Conservation (phyloP, 2,113 vertebrate genomes). For the Acrocephalus arundinaceus region DNA sequence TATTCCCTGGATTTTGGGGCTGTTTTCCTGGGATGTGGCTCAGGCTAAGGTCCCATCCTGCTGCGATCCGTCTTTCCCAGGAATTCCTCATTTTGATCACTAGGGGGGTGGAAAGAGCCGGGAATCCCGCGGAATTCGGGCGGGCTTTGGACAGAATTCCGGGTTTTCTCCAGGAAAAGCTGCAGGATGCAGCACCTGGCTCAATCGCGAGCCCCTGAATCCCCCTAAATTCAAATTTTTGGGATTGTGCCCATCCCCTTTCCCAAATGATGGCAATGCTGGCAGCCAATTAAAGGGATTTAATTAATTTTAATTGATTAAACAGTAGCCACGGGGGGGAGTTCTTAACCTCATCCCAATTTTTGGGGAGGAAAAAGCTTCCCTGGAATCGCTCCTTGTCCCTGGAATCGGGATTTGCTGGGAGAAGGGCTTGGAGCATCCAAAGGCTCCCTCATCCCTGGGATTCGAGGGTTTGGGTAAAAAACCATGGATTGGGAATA, state of each 20-base stretch:
- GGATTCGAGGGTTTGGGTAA: background rate
- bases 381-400: background rate
- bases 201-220: accelerated
- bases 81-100: background rate
- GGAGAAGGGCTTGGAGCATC: background rate
- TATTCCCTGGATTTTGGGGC: background rate
- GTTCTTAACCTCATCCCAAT: background rate
- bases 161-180: background rate
- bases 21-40: accelerated
- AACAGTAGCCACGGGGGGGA: background rate
- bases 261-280: accelerated
- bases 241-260: background rate
- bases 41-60: background rate
- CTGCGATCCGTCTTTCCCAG: background rate
- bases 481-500: background rate
- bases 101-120: conserved; percentile 42
- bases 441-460: background rate
- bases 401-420: background rate
- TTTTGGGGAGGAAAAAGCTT: background rate
- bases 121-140: background rate
- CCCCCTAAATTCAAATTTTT: background rate
- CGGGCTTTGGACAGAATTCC: background rate
- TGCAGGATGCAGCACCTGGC: background rate
- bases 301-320: background rate
- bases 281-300: background rate